phyloP scores from a whole-genome alignment of 2,113 vertebrate genomes.

The Passer domesticus region DNA sequence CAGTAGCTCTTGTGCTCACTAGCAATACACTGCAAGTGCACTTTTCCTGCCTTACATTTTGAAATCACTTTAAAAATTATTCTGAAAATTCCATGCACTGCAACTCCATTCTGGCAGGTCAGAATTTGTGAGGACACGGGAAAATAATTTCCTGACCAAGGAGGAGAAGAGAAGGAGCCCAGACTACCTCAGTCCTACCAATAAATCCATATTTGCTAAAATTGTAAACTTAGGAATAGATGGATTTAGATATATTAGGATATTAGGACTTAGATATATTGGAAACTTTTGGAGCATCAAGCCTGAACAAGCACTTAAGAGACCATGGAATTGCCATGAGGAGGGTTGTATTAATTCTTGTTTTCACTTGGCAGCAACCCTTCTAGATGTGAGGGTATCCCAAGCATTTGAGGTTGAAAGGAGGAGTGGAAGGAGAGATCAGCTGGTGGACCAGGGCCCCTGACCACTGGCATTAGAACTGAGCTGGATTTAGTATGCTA shows the following conservation, averaged over 20 bases:
- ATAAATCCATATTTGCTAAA: background rate
- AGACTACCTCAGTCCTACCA: background rate
- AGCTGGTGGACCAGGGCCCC: background rate
- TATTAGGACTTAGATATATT: background rate
- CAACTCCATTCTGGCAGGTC: background rate
- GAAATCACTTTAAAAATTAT: background rate
- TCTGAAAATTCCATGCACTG: background rate
- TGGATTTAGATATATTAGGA: background rate
- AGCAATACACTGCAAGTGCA: background rate
- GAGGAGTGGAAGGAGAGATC: background rate
- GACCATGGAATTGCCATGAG: background rate
- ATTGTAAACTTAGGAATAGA: background rate
- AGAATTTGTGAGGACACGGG: background rate
- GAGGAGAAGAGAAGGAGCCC: background rate
- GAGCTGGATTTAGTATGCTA: background rate
- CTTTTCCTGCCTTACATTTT: background rate
- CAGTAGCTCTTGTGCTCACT: background rate
- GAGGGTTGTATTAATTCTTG: background rate
- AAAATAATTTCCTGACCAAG: background rate
- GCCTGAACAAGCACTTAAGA: background rate
- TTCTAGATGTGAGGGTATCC: background rate
- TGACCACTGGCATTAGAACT: background rate
- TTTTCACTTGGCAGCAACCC: background rate
- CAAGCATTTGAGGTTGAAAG: background rate
- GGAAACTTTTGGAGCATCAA: background rate